Evolutionary conservation across 2,888 invertebrate species (phyloP).

Genomic region (Pomacea canaliculata): DNA sequence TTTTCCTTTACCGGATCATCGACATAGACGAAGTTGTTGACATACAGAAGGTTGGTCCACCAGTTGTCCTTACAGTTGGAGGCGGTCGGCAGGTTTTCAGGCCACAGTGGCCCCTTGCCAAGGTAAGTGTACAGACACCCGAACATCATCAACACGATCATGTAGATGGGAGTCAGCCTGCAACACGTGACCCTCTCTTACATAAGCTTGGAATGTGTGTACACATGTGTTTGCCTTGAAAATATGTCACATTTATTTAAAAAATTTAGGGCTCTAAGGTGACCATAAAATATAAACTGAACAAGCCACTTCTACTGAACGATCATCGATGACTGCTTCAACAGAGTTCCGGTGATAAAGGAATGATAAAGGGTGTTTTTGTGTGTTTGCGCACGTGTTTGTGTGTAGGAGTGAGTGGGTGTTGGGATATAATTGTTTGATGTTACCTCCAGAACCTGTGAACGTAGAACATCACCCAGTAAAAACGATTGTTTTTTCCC

Average conservation of each 20-base stretch:
- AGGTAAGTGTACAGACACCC: slow-evolving; percentile 62
- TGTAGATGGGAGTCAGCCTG: slow-evolving; percentile 67
- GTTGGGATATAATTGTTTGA: not conserved
- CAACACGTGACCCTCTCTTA: not conserved
- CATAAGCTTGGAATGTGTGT: too few relatives aligned
- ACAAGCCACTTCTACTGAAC: not conserved
- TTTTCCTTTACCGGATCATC: slow-evolving; percentile 41
- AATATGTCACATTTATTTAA: not conserved
- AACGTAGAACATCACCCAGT: slow-evolving; percentile 47
- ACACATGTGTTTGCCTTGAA: not conserved
- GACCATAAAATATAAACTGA: not conserved
- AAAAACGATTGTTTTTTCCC: slow-evolving; percentile 38
- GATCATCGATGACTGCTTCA: too few relatives aligned
- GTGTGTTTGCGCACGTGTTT: too few relatives aligned
- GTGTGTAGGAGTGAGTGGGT: not conserved
- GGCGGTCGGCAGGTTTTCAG: slow-evolving; percentile 43
- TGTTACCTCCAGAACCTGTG: slow-evolving; percentile 63
- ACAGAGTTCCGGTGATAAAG: too few relatives aligned
- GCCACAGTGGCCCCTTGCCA: slow-evolving; percentile 65
- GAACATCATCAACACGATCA: slow-evolving; percentile 62
- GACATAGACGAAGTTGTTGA: slow-evolving; percentile 57
- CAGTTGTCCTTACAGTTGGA: slow-evolving; percentile 56
- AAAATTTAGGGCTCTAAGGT: not conserved
- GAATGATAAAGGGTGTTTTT: too few relatives aligned
- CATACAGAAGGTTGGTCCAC: slow-evolving; percentile 64